Conservation (phyloP, 92 coral and sea anemone species). For the Parazoanthus swiftii region DNA sequence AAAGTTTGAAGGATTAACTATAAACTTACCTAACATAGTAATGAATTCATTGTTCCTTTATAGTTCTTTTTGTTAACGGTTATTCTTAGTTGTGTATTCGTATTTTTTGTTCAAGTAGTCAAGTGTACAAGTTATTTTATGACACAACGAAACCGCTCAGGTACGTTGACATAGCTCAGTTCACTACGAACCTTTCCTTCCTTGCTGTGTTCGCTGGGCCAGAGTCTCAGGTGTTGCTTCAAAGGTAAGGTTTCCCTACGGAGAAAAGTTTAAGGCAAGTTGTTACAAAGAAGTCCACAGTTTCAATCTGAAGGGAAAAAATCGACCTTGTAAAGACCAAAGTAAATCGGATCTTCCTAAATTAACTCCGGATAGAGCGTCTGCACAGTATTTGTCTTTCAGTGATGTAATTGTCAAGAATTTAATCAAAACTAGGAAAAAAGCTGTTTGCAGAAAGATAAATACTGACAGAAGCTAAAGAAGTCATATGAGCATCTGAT, state of each 20-base stretch:
- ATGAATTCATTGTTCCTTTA: too few relatives aligned
- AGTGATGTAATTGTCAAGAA: too few relatives aligned
- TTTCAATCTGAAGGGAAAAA: neutral
- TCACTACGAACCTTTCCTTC: conserved; percentile 61
- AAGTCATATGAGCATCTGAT: neutral
- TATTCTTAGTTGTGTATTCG: too few relatives aligned
- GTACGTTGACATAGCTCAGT: too few relatives aligned
- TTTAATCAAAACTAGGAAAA: too few relatives aligned
- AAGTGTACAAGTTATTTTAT: too few relatives aligned
- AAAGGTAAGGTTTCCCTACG: conserved; percentile 63
- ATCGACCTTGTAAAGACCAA: neutral
- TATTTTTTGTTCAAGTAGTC: too few relatives aligned
- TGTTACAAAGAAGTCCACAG: neutral
- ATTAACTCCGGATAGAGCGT: too few relatives aligned
- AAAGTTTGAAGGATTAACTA: too few relatives aligned
- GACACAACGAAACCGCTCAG: neutral
- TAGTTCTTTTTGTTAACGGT: too few relatives aligned
- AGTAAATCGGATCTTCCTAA: neutral
- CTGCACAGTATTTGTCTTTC: neutral
- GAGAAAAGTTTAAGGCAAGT: neutral
- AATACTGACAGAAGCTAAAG: neutral
- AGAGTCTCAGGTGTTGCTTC: conserved; percentile 53
- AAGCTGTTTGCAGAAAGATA: neutral
- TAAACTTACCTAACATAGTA: too few relatives aligned
- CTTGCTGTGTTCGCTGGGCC: conserved; percentile 51